Conservation (phyloP, 2,797 vertebrate genomes). For the Hirundo rustica region DNA sequence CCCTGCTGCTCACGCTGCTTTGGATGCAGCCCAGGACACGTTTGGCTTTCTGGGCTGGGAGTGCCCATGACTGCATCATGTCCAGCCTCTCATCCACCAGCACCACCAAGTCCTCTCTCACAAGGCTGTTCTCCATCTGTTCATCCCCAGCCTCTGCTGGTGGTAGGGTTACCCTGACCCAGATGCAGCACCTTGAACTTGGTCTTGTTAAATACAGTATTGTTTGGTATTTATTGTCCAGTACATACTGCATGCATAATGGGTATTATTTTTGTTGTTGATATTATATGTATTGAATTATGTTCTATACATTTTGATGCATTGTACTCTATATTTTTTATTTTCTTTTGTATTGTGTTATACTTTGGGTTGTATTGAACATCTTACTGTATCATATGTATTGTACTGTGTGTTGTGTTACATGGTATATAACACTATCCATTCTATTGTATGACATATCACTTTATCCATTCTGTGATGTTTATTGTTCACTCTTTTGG, state of each 20-base stretch:
- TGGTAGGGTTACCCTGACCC: rapidly evolving
- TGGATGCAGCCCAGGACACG: too few relatives aligned
- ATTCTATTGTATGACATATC: not conserved
- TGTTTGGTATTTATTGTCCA: not conserved
- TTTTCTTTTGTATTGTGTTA: not conserved
- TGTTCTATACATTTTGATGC: not conserved
- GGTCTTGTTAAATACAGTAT: not conserved
- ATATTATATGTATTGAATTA: not conserved
- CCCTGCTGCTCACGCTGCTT: too few relatives aligned
- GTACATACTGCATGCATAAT: too few relatives aligned
- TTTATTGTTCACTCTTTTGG: not conserved
- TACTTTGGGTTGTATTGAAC: not conserved
- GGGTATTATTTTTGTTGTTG: not conserved
- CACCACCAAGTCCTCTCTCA: rapidly evolving
- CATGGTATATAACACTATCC: not conserved
- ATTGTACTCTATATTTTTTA: not conserved
- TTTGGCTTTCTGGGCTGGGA: too few relatives aligned
- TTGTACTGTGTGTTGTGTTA: not conserved
- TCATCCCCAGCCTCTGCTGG: rapidly evolving
- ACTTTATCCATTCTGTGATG: not conserved
- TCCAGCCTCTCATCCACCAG: not conserved
- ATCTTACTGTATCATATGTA: not conserved
- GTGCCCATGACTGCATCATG: not conserved
- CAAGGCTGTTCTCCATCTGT: rapidly evolving
- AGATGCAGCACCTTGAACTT: not conserved